Evolutionary conservation across 2,797 vertebrate genomes (phyloP).

Genomic region (Chanos chanos): DNA sequence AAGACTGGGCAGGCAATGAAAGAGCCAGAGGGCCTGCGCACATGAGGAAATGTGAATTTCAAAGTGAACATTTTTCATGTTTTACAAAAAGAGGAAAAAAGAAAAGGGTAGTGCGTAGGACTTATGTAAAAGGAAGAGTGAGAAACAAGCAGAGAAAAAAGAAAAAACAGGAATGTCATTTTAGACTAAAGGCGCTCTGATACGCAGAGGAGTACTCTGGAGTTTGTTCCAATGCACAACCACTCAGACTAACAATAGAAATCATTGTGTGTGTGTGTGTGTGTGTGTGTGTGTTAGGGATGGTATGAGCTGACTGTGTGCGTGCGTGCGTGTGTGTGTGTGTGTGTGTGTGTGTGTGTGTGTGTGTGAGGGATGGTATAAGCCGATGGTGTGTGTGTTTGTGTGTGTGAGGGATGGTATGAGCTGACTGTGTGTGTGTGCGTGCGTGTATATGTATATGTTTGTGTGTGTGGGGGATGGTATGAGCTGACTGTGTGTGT

Average conservation of each 20-base stretch:
- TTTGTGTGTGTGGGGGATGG: background rate
- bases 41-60: conserved; percentile 12
- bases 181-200: background rate
- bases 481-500: background rate
- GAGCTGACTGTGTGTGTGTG: background rate
- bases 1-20: conserved; percentile 6
- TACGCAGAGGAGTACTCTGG: no score
- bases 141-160: background rate
- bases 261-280: background rate
- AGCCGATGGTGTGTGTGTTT: background rate
- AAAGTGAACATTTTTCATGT: conserved; percentile 27
- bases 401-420: background rate
- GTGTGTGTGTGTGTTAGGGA: no score
- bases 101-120: conserved; percentile 33
- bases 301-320: no score
- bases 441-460: background rate
- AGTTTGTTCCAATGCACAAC: no score
- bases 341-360: conserved; percentile 5
- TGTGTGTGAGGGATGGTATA: conserved; percentile 10
- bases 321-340: conserved; percentile 1
- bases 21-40: conserved; percentile 18
- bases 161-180: background rate
- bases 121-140: no score
- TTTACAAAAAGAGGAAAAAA: conserved; percentile 9
- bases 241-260: conserved; percentile 1